Evolutionary conservation across 1,140 invertebrate genomes (phyloP).

Genomic region (Orchestia grillus): DNA sequence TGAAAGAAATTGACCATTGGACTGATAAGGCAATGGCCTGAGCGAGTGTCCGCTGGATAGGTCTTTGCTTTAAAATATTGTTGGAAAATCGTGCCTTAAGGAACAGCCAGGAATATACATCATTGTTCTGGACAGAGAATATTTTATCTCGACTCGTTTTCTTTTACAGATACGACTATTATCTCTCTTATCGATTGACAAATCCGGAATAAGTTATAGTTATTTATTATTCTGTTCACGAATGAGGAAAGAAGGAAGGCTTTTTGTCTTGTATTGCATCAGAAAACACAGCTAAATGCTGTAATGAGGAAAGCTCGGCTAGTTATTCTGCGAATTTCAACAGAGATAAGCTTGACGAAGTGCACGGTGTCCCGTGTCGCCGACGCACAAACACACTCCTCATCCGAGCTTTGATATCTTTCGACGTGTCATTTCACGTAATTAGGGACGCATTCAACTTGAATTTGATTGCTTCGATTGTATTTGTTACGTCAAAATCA

Average conservation of each 20-base stretch:
- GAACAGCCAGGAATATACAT: neutral
- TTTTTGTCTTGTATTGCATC: neutral
- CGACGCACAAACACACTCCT: neutral
- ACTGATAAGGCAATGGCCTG: constrained; percentile 32
- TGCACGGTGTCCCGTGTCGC: neutral
- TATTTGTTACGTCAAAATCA: neutral
- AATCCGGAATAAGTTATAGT: constrained; percentile 27
- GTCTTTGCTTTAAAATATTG: constrained; percentile 32
- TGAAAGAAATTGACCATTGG: constrained; percentile 52
- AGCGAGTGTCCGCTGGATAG: constrained; percentile 14
- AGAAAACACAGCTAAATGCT: neutral
- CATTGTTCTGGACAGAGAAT: constrained; percentile 6
- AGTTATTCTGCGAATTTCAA: neutral
- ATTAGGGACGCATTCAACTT: neutral
- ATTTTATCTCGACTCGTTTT: constrained; percentile 40
- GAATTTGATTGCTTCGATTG: neutral
- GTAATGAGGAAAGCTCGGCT: neutral
- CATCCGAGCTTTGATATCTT: neutral
- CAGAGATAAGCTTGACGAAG: neutral
- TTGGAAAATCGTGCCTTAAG: neutral
- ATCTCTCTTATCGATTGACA: constrained; percentile 21
- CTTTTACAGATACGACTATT: constrained; percentile 15
- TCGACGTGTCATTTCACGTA: neutral
- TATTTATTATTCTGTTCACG: neutral
- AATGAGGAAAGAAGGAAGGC: neutral